These are phyloP conservation scores for Onchidella celtica DNA, from an alignment of 2,888 invertebrate species.

Conservation along the genomic window DNA sequence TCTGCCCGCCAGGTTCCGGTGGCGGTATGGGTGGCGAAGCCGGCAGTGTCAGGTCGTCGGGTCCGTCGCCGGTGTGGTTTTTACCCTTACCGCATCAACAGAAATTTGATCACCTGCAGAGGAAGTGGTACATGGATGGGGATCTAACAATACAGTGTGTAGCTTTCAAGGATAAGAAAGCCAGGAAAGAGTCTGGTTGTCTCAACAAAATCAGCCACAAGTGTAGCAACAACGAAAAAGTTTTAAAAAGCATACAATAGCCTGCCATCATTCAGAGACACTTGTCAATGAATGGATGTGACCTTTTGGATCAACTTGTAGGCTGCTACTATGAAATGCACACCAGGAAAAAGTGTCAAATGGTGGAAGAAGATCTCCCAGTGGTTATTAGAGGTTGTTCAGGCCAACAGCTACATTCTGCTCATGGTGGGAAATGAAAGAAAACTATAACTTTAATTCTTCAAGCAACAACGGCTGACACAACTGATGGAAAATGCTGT, in stretches of 20 bases:
- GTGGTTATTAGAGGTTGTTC: slow-evolving; percentile 3
- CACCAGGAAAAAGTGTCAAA: not conserved
- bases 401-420: not conserved
- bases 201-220: not conserved
- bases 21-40: no score
- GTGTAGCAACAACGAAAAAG: not conserved
- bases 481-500: not conserved
- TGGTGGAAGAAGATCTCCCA: slow-evolving; percentile 32
- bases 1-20: no score
- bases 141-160: not conserved
- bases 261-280: not conserved
- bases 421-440: not conserved
- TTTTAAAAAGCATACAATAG: not conserved
- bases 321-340: slow-evolving; percentile 6
- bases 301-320: not conserved
- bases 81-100: no score
- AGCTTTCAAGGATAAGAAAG: not conserved
- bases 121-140: not conserved
- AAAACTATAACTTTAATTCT: not conserved
- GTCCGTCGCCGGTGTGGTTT: no score
- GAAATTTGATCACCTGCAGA: not conserved
- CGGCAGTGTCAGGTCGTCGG: no score
- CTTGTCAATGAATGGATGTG: not conserved
- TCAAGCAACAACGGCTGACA: not conserved
- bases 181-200: not conserved